Evolutionary conservation across 2,797 vertebrate species (phyloP), one percentile per base, ranked within the genome.

Genomic region (Leptodactylus fallax): DNA sequence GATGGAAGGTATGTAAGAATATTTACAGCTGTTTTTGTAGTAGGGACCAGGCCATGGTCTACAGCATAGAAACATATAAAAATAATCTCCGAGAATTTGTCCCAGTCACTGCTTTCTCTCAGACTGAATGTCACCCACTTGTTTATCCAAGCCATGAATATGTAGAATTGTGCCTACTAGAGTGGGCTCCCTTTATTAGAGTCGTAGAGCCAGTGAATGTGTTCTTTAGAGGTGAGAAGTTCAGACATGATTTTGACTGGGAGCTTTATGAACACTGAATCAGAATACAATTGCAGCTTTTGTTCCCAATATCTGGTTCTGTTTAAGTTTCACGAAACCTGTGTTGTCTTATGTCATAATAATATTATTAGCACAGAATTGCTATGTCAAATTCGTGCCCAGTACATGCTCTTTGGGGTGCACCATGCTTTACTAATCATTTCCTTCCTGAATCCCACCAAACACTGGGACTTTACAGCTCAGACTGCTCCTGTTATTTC

Each of bases 191-290:
- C 79, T 87, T 79, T 78, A 90, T 90, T 87, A 83, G 63, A n/a
- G 61, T 78, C 88, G 78, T 55, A 88, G 87, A 72, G 27, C 82
- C 78, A 79, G 90, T 91, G 91, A 85, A 63, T 19, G 87, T 91
- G 91, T 89, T 91, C 90, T 90, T 89, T 90, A 84, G 89, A 92
- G 81, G 69, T 86, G 77, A 91, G 77, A 60, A 49, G 87, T 91
- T 93, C 92, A 77, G 60, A 61, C 45, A 87, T 53, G 86, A 87
- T 61, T 91, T n/a, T 87, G 14, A 76, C 76, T 87, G 81, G 7
- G 56, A 85, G 84, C 27, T 51, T 85, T 90, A 90, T 89, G 85
- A 84, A 51, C 85, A 91, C 92, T 90, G 61, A 92, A 91, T 85
- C 83, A 86, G 6, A 19, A 77, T 69, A 19, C 25, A 56, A 13